phyloP scores from a whole-genome alignment of 2,888 invertebrate genomes.

The Agrotis segetum region DNA sequence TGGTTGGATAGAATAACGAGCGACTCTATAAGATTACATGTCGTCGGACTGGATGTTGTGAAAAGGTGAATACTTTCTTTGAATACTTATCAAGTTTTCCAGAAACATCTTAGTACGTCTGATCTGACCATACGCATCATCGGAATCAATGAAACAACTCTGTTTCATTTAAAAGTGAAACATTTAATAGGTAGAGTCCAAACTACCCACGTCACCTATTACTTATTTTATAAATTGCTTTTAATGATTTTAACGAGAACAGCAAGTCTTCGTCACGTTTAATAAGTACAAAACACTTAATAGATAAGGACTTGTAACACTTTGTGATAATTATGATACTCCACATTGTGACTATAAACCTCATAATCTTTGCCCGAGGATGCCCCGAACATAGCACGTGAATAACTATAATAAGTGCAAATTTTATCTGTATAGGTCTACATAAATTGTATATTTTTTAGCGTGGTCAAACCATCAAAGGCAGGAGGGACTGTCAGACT shows the following conservation, averaged over 20 bases:
- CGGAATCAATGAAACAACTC: not conserved
- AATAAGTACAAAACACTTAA: slow-evolving; percentile 22
- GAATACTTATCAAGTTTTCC: too few species aligned
- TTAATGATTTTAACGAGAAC: not conserved
- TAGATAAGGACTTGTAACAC: slow-evolving; percentile 10
- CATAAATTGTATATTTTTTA: too few species aligned
- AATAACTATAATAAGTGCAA: not conserved
- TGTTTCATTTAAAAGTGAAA: not conserved
- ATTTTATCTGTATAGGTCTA: too few species aligned
- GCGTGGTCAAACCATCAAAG: too few species aligned
- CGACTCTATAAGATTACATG: too few species aligned
- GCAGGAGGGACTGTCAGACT: too few species aligned
- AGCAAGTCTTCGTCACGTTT: slow-evolving; percentile 13
- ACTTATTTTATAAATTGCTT: not conserved
- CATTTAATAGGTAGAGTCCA: too few species aligned
- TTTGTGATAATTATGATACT: slow-evolving; percentile 27
- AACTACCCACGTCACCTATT: not conserved
- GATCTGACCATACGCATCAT: too few species aligned
- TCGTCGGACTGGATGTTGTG: too few species aligned
- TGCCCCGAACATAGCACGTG: not conserved
- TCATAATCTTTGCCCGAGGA: not conserved
- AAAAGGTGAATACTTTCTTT: too few species aligned
- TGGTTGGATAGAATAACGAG: too few species aligned
- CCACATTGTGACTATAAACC: not conserved
- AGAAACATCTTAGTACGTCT: too few species aligned